Base-by-base conservation (phyloP, 2,888 invertebrate genomes). In the Napeogenes inachia region DNA sequence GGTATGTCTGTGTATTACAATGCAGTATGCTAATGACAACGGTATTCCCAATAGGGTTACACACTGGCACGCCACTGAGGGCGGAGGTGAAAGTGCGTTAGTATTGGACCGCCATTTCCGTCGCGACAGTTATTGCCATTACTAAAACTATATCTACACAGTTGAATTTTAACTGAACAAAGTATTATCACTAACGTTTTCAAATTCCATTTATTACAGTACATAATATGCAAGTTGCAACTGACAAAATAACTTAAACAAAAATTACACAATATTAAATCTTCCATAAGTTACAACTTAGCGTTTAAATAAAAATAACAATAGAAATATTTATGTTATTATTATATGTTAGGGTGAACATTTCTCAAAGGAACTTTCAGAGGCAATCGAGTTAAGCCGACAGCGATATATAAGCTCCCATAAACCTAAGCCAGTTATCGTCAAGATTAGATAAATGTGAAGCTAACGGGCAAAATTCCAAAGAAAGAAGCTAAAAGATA, bases 41-140 rank as follows among this genome's bases (percentile, higher is more conserved):
- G 57, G 63, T 61, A 65, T 63, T 76, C 78, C 73, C 68, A 66
- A 74, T 71, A 75, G 72, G 65, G 63, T 66, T 60, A 63, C 72
- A 74, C 71, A 71, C 77, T 81, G 77, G 75, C 84, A 81, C 81
- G 80, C 79, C 76, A 75, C 77, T 75, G 53, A 63, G 81, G 80
- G 74, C 81, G 78, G 79, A 83, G 84, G 86, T 86, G 87, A 87
- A 86, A 87, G 87, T 84, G 80, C 77, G 76, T 79, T 80, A 74
- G 76, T 73, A 72, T 70, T 42, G 59, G 62, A 64, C 73, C 73
- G 73, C 76, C 75, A 74, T 77, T 75, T 75, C 74, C 75, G 73
- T 65, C 71, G 67, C 72, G 64, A 81, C 81, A 80, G 81, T 84
- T 78, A 71, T 73, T 73, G 72, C 54, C 13, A 50, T 30, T 30